Conservation (phyloP, 2,888 invertebrate species). For the Lingula anatina region DNA sequence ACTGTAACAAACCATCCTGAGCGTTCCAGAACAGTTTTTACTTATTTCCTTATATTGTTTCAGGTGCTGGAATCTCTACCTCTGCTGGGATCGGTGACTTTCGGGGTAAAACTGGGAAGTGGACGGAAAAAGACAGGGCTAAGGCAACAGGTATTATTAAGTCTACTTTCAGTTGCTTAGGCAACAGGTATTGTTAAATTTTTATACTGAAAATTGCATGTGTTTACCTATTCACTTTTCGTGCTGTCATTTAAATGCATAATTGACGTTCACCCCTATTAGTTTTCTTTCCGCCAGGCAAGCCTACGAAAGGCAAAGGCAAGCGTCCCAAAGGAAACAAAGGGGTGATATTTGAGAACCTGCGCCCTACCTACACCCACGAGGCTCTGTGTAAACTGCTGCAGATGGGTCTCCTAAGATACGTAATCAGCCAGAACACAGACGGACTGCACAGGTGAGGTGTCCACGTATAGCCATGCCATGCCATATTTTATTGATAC, state of each 20-base stretch:
- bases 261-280: background rate
- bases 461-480: too few relatives aligned
- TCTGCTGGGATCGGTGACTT: slow-evolving; percentile 43
- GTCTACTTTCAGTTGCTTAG: background rate
- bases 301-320: slow-evolving; percentile 10
- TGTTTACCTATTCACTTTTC: too few relatives aligned
- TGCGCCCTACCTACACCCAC: slow-evolving; percentile 37
- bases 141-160: slow-evolving; percentile 23
- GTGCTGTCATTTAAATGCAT: too few relatives aligned
- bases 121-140: slow-evolving; percentile 31
- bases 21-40: too few relatives aligned
- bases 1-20: too few relatives aligned
- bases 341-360: slow-evolving; percentile 1
- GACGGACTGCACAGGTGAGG: slow-evolving; percentile 40
- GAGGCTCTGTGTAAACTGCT: slow-evolving; percentile 31
- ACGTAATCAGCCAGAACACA: slow-evolving; percentile 42
- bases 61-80: slow-evolving; percentile 42
- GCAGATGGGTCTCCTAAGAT: slow-evolving; percentile 29
- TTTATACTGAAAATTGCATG: too few relatives aligned
- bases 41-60: too few relatives aligned
- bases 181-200: slow-evolving; percentile 21
- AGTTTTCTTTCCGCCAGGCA: slow-evolving; percentile 5
- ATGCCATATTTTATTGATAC: too few relatives aligned
- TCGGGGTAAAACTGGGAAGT: slow-evolving; percentile 34
- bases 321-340: background rate